Evolutionary conservation across 2,797 vertebrate species (phyloP), one percentile per base, ranked within the genome.

Genomic region (Parauchenoglanis punctatus): DNA sequence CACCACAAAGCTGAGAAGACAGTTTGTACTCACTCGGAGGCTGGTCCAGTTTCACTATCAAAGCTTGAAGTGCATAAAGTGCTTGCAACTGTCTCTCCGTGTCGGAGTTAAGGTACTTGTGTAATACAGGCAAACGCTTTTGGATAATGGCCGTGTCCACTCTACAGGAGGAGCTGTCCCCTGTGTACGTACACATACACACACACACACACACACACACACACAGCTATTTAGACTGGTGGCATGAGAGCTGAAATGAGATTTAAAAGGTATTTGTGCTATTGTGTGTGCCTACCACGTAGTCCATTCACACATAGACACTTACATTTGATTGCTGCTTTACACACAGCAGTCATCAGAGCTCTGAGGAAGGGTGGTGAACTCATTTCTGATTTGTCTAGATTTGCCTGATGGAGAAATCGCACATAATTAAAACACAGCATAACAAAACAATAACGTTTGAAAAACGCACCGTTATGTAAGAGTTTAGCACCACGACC

Each of bases 31-130:
- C 96, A 99, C 99, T 99, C 89, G 97, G 97, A 96, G 98, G 98
- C 92, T 99, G 98, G 94, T 99, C 98, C 91, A 99, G 97, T 95
- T 97, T 95, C 93, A 99, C 97, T 94, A 99, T 97, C 94, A 99
- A 97, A 91, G 97, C 97, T 95, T 99, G 99, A 96, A 99, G 97
- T 97, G 99, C 98, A 96, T 99, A 99, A 98, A 99, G 99, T 99
- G 98, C 99, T 99, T 99, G 97, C 95, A 99, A 97, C 95, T 99
- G 98, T 97, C 98, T 97, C 96, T 99, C 98, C 87, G 97, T 99
- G 94, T 99, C 98, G 87, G 97, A 98, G 96, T 99, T 98, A 94
- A 99, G 96, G 97, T 99, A 99, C 96, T 99, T 99, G 94, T 99
- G 97, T 95, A 99, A 97, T 94, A 99, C 97, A 87, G 97, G 97